Evolutionary conservation across 2,797 vertebrate genomes (phyloP).

Genomic region (Acomys russatus): DNA sequence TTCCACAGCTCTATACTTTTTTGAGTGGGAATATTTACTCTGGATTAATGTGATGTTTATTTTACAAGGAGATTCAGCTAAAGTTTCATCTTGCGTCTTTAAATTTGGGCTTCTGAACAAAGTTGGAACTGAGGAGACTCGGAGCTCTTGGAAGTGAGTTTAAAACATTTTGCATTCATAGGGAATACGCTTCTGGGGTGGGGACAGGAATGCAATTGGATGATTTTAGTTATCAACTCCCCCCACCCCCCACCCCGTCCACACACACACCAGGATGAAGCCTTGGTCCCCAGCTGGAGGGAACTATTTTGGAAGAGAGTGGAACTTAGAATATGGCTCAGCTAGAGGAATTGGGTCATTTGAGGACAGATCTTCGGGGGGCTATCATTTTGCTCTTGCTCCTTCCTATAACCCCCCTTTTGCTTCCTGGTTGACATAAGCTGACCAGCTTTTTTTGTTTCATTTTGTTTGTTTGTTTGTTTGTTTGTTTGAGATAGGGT

Average conservation of each 20-base stretch:
- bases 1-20: neutral
- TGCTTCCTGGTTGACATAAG: neutral
- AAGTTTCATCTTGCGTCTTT: neutral
- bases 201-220: neutral
- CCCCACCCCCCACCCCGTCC: neutral
- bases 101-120: neutral
- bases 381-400: neutral
- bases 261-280: neutral
- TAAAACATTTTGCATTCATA: neutral
- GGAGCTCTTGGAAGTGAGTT: neutral
- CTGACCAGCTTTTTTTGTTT: neutral
- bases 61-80: neutral
- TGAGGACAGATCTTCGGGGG: neutral
- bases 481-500: too few relatives aligned
- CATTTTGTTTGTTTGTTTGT: too few relatives aligned
- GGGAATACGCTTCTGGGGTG: neutral
- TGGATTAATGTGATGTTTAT: neutral
- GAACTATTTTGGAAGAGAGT: neutral
- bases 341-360: neutral
- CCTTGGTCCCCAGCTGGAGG: neutral
- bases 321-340: neutral
- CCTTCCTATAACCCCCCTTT: neutral
- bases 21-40: neutral
- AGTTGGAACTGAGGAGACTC: neutral
- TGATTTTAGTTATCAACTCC: neutral